These are phyloP conservation scores for Lycocerus yunnanus DNA, from an alignment of 2,888 invertebrate species.

Conservation along the genomic window DNA sequence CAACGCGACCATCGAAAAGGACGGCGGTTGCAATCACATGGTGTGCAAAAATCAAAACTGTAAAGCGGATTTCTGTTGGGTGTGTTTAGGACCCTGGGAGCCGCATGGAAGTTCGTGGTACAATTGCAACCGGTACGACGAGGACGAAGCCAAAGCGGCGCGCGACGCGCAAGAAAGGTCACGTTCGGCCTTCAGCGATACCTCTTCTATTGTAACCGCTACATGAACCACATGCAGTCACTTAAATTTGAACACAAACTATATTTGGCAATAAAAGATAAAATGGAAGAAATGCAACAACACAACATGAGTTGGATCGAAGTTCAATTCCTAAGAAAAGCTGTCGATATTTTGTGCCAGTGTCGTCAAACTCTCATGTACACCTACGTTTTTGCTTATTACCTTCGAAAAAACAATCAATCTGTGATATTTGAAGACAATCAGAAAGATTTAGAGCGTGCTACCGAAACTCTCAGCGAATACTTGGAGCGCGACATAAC, in stretches of 20 bases:
- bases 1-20: constrained; percentile 93
- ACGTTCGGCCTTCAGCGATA: constrained; percentile 96
- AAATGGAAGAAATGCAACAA: constrained; percentile 99
- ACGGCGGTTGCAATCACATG: constrained; percentile 99
- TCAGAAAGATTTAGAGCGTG: constrained; percentile 96
- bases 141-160: constrained; percentile 95
- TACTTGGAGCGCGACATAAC: constrained; percentile 98
- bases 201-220: constrained; percentile 92
- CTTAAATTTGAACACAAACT: constrained; percentile 97
- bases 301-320: constrained; percentile 99
- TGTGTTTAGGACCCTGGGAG: constrained; percentile 98
- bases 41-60: constrained; percentile 98
- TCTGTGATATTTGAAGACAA: constrained; percentile 99
- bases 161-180: constrained; percentile 95
- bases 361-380: constrained; percentile 99
- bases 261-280: constrained; percentile 93
- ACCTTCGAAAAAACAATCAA: constrained; percentile 97
- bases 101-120: constrained; percentile 98
- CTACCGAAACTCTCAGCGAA: constrained; percentile 97
- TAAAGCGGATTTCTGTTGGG: constrained; percentile 99
- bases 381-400: constrained; percentile 99
- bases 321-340: constrained; percentile 98
- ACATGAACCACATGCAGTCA: constrained; percentile 99
- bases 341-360: constrained; percentile 95
- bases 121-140: constrained; percentile 95